Base-by-base conservation (phyloP, 2,888 invertebrate species). In the Entomobrya proxima region DNA sequence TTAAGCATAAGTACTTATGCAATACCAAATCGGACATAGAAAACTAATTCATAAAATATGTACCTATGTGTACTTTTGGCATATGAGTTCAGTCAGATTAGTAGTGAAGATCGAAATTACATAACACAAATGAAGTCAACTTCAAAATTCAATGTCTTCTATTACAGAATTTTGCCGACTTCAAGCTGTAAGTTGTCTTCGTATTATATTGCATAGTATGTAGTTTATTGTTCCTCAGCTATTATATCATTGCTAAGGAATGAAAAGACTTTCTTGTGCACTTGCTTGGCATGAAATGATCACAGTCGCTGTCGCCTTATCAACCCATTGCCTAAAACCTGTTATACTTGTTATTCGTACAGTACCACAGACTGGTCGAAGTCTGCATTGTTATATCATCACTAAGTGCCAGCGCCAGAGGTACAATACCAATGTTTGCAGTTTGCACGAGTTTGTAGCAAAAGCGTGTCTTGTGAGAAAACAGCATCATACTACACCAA, bases 311-410 rank as follows among this genome's bases (percentile, higher is more conserved):
- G 67, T 67, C 67, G 40, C 21, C 37, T 21, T 21, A 67, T 67
- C 67, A 67, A 67, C 40, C 67, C 40, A 67, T 74, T 74, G 7
- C 74, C 74, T 50, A 27, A 74, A 74, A 74, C 74, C 74, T 30
- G 74, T 74, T 74, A 27, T 74, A 74, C 74, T 74, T 47, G 74
- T 74, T 47, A 24, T 37, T n/a, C 47, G 11, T 47, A 47, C 40
- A 40, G 40, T 40, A 11, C 11, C 11, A 40, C 40, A 15, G 47
- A 13, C 13, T 47, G 11, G 47, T 47, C 3, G 32, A n/a, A 61
- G 32, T 15, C 32, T 61, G 32, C 18, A 67, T 67, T 24, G 55
- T 55, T 67, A 67, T 67, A 21, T 40, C 40, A 67, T 40, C 40
- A 37, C 24, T 9, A 35, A 55, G 3, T 11, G 21, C 21, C 6